Conservation (phyloP, 2,113 vertebrate species). For the Xiphophorus maculatus region DNA sequence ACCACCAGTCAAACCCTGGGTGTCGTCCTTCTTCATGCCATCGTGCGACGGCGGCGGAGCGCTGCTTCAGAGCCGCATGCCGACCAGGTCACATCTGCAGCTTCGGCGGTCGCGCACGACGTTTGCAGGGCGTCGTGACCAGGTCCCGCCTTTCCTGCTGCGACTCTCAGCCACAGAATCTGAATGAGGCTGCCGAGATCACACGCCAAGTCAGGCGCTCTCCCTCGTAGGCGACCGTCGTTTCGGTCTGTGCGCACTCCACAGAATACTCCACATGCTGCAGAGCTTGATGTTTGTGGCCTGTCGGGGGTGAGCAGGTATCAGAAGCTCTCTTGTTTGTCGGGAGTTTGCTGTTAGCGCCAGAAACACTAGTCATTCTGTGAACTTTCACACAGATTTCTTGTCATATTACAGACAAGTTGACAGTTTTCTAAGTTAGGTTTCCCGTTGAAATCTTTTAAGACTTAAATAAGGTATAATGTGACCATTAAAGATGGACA, state of each 20-base stretch:
- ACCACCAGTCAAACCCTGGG: neutral
- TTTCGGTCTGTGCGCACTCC: too few species aligned
- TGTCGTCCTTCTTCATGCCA: neutral
- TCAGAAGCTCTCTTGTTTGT: too few species aligned
- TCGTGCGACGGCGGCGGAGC: neutral
- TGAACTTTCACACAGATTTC: too few species aligned
- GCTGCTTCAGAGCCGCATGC: neutral
- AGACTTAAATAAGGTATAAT: too few species aligned
- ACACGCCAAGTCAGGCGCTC: neutral
- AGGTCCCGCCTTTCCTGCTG: neutral
- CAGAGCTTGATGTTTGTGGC: too few species aligned
- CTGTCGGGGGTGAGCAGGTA: too few species aligned
- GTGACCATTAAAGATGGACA: too few species aligned
- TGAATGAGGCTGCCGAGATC: constrained; percentile 26
- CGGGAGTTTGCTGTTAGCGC: too few species aligned
- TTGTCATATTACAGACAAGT: too few species aligned
- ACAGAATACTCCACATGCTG: too few species aligned
- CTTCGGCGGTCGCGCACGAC: constrained; percentile 13
- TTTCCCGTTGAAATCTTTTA: too few species aligned
- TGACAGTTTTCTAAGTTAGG: too few species aligned
- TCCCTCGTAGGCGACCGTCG: neutral
- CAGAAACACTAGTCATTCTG: neutral
- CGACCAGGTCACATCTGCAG: constrained; percentile 13
- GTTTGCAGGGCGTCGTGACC: constrained; percentile 20
- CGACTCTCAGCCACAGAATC: constrained; percentile 20